Evolutionary conservation across 2,797 vertebrate genomes (phyloP), one percentile per base, ranked within the genome.

Genomic region (Tokudaia tokunoshimensis): DNA sequence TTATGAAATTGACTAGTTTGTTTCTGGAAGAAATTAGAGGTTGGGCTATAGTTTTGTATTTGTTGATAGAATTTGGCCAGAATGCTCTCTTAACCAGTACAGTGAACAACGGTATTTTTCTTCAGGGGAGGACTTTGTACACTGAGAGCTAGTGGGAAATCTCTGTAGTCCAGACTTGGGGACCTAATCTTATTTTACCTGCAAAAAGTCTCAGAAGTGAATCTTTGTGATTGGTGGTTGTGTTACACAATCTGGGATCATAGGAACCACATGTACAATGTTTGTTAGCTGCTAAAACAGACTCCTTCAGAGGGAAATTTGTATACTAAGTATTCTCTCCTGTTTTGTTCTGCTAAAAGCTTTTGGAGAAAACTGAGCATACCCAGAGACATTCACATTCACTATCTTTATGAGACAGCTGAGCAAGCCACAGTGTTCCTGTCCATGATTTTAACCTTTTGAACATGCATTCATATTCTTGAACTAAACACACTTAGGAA

Each of bases 191-290:
- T 55, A 92, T 89, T 82, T 94, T 70, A 52, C 29, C 34, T 78
- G 10, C 1, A 76, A 92, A 93, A 92, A 50, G 10, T 76, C 63
- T 93, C 55, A 86, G 55, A 94, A 93, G 55, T 94, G 55, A 31
- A 61, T 61, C 31, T 92, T 61, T 93, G 65, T 94, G 90, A 81
- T 37, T 92, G 67, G 92, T 88, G 22, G 82, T 75, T 84, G 84
- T 57, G 70, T n/a, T 61, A 55, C 26, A 76, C 65, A 34, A 52
- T n/a, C 47, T 26, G 65, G 17, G 55, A 20, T n/a, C 3, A 8
- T 7, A 83, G 61, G n/a, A 85, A 37, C 34, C 34, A 26, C 6
- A 9, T 14, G 22, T 75, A 67, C 88, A 93, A 52, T 55, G 44
- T 47, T 47, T 74, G 9, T 29, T 41, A 57, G 50, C 24, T 67